phyloP scores from a whole-genome alignment of 2,888 invertebrate genomes.

The Pterostichus niger region DNA sequence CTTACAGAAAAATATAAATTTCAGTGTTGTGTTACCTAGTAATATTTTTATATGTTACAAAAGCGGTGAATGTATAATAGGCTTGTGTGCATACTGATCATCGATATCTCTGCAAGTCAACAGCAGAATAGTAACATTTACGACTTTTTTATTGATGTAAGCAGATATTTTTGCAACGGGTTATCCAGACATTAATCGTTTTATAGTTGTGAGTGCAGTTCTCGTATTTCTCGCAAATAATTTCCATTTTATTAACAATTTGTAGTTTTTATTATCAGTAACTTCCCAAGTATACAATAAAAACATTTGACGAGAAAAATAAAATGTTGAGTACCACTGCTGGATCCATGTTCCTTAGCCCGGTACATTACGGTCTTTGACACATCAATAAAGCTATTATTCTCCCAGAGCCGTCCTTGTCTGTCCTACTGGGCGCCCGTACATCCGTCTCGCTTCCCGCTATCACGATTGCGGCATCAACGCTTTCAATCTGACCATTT shows the following conservation, averaged over 20 bases:
- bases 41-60: neutral
- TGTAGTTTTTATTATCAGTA: conserved; percentile 26
- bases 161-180: conserved; percentile 50
- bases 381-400: conserved; percentile 73
- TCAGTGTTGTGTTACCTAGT: neutral
- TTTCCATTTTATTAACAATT: conserved; percentile 40
- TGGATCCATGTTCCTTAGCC: conserved; percentile 50
- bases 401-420: conserved; percentile 69
- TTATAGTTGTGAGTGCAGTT: conserved; percentile 29
- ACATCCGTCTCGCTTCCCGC: conserved; percentile 71
- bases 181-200: conserved; percentile 52
- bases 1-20: too few species aligned
- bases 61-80: conserved; percentile 5
- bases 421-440: conserved; percentile 67
- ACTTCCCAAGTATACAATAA: neutral
- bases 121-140: conserved; percentile 37
- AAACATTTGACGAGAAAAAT: neutral
- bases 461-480: conserved; percentile 71
- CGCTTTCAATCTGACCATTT: conserved; percentile 73
- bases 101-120: conserved; percentile 22
- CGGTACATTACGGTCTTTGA: conserved; percentile 70
- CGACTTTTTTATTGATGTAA: conserved; percentile 61
- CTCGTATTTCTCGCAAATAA: conserved; percentile 21
- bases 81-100: conserved; percentile 33
- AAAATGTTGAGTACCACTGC: conserved; percentile 56